These are phyloP conservation scores for Papilio aristodemus DNA, from an alignment of 1,140 invertebrate species.

Conservation along the genomic window DNA sequence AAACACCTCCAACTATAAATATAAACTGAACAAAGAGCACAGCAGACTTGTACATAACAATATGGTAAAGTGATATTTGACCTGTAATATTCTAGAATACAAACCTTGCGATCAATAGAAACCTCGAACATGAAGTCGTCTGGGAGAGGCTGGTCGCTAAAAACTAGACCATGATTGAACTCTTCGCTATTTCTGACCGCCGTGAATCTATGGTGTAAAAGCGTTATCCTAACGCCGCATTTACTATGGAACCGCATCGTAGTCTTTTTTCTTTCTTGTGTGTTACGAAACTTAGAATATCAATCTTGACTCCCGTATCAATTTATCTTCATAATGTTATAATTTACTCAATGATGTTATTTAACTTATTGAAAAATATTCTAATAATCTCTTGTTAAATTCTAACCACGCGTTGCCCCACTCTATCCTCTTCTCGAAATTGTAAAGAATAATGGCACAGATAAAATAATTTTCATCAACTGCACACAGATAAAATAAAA, in stretches of 20 bases:
- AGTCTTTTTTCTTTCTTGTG: constrained; percentile 12
- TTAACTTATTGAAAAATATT: background rate
- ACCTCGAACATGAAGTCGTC: constrained; percentile 95
- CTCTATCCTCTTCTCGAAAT: no score
- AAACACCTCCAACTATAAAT: no score
- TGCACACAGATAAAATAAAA: background rate
- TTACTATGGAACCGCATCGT: constrained; percentile 89
- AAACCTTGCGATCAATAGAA: constrained; percentile 92
- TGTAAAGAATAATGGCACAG: constrained; percentile 1
- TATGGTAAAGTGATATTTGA: background rate
- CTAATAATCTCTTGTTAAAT: background rate
- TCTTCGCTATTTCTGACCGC: constrained; percentile 88
- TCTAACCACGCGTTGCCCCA: background rate
- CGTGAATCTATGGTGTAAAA: constrained; percentile 90
- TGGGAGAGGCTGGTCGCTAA: constrained; percentile 89
- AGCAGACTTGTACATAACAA: no score
- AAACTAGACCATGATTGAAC: constrained; percentile 87
- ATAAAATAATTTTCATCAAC: background rate
- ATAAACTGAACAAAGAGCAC: no score
- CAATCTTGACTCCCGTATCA: background rate
- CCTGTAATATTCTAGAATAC: constrained; percentile 25
- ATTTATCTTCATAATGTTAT: background rate
- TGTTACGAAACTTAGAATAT: background rate
- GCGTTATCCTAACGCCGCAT: constrained; percentile 89
- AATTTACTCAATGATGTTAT: no score